These are phyloP conservation scores for Pelvicachromis taeniatus DNA, from an alignment of 2,113 vertebrate genomes.

Conservation along the genomic window DNA sequence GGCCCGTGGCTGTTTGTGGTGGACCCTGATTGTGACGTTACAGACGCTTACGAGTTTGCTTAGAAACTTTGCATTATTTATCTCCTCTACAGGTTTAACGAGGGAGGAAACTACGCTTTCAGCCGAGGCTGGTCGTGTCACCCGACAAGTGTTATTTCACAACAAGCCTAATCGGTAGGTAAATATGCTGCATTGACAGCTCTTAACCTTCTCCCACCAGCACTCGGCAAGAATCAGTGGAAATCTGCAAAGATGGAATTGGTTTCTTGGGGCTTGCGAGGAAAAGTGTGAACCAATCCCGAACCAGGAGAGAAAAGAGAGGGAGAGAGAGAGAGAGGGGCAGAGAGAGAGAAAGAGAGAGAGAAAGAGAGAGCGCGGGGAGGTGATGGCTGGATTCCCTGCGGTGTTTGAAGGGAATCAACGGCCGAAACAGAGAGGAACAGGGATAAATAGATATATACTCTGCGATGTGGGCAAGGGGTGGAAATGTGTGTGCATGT, in stretches of 20 bases:
- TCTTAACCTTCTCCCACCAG: conserved; percentile 1
- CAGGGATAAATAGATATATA: conserved; percentile 65
- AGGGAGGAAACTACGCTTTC: neutral
- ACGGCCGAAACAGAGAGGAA: conserved; percentile 39
- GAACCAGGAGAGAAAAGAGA: conserved; percentile 27
- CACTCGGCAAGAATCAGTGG: neutral
- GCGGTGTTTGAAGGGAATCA: conserved; percentile 29
- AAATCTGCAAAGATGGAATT: conserved; percentile 32
- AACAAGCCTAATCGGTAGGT: neutral
- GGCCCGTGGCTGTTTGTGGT: conserved; percentile 53
- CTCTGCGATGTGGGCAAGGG: conserved; percentile 58
- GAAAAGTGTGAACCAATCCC: conserved; percentile 31
- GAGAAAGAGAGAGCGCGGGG: neutral
- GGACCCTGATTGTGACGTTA: conserved; percentile 50
- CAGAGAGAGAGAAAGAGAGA: conserved; percentile 1
- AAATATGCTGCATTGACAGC: neutral
- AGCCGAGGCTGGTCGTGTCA: neutral
- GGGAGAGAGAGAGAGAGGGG: neutral
- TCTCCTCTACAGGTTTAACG: neutral
- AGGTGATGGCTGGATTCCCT: conserved; percentile 18
- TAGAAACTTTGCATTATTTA: conserved; percentile 13
- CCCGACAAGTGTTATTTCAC: neutral
- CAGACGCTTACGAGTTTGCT: neutral
- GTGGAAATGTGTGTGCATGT: conserved; percentile 28
- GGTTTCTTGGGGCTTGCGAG: conserved; percentile 1